Conservation (phyloP, 1,140 invertebrate species). For the Hyles vespertilio region DNA sequence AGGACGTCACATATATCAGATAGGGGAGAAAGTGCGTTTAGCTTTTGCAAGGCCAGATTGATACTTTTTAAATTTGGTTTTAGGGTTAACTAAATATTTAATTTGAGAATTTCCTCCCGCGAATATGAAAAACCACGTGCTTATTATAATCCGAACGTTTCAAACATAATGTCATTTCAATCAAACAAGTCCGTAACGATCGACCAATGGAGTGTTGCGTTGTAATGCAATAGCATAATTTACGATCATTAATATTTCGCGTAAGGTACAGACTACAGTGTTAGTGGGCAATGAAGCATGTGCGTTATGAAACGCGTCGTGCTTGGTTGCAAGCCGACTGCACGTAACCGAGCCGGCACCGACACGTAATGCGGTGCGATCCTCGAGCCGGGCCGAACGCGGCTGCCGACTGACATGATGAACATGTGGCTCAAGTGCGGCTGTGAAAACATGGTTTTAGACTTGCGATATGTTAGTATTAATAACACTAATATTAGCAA, state of each 20-base stretch:
- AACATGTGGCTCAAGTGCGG: constrained; percentile 22
- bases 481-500: neutral
- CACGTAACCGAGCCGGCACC: constrained; percentile 5
- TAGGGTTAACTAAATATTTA: no score
- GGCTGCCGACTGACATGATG: constrained; percentile 16
- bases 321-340: neutral
- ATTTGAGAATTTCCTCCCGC: no score
- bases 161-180: no score
- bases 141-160: no score
- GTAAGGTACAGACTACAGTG: neutral
- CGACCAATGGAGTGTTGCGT: neutral
- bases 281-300: constrained; percentile 11
- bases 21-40: no score
- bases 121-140: no score
- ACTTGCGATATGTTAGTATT: constrained; percentile 18
- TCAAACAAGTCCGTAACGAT: no score
- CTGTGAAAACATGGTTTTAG: constrained; percentile 6
- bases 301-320: constrained; percentile 9
- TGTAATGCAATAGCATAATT: neutral
- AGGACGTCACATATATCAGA: no score
- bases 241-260: neutral
- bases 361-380: constrained; percentile 11
- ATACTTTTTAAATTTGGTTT: no score
- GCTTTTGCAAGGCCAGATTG: no score
- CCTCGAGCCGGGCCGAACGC: constrained; percentile 7